Evolutionary conservation across 64 coral and sea anemone genomes (phyloP).

Genomic region (Dendronephthya gigantea): DNA sequence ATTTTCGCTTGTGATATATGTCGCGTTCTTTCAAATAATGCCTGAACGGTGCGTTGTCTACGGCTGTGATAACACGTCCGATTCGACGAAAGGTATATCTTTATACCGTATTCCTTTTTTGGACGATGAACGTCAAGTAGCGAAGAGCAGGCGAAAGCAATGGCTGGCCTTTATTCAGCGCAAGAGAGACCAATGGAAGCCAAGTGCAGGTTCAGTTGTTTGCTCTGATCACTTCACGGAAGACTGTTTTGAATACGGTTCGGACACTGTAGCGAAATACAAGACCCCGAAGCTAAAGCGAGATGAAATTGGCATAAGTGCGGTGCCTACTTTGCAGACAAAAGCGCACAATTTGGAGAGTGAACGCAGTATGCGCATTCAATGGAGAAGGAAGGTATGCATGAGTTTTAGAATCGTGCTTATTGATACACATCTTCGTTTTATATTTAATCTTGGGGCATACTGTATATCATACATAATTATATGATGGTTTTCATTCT

Average conservation of each 20-base stretch:
- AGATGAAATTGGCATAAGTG: neutral
- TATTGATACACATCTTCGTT: too few species aligned
- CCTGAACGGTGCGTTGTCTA: neutral
- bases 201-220: neutral
- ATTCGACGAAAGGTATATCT: too few species aligned
- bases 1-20: neutral
- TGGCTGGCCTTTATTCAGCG: conserved; percentile 15
- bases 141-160: conserved; percentile 15
- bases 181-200: conserved; percentile 17
- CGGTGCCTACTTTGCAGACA: neutral
- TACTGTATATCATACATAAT: too few species aligned
- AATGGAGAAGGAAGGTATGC: neutral
- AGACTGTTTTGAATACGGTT: conserved; percentile 13
- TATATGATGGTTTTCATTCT: too few species aligned
- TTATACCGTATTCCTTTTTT: neutral
- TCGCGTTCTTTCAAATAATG: neutral
- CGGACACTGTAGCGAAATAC: conserved; percentile 15
- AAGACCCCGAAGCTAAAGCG: neutral
- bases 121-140: neutral
- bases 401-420: neutral
- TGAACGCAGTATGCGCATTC: neutral
- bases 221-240: neutral
- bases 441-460: too few species aligned
- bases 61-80: neutral
- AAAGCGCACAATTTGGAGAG: neutral